Percentiles rank a stretch among this genome's conserved stretches.
Evolutionary conservation across 1,140 invertebrate species (phyloP).

Genomic region (Macrobrachium nipponense): DNA sequence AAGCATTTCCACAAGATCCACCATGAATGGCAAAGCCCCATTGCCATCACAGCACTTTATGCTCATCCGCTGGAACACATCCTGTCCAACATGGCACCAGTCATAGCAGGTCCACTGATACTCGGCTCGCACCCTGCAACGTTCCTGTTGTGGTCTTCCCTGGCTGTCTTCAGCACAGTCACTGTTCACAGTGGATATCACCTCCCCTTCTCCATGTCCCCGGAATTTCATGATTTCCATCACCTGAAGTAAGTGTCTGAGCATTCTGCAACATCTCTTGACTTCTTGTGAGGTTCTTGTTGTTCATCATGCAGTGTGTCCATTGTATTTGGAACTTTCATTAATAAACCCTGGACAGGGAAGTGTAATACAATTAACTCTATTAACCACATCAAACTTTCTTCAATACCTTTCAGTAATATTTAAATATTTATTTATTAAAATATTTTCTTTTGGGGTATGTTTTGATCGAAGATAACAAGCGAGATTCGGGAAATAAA

Average conservation of each 20-base stretch:
- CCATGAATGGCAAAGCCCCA: slow-evolving; percentile 88
- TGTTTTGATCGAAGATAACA: no score
- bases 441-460: no score
- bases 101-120: slow-evolving; percentile 82
- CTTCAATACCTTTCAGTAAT: no score
- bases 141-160: slow-evolving; percentile 84
- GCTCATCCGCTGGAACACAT: slow-evolving; percentile 90
- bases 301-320: no score
- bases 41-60: slow-evolving; percentile 86
- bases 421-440: no score
- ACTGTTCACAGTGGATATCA: slow-evolving; percentile 92
- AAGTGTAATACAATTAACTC: no score
- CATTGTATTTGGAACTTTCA: no score
- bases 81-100: slow-evolving; percentile 84
- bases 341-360: no score
- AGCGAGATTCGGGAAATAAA: no score
- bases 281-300: no score
- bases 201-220: slow-evolving; percentile 87
- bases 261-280: no score
- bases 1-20: slow-evolving; percentile 89
- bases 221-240: slow-evolving; percentile 92
- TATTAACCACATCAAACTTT: no score
- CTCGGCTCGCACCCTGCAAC: slow-evolving; percentile 86
- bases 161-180: slow-evolving; percentile 84
- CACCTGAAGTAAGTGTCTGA: slow-evolving; percentile 83